These are phyloP conservation scores for Lytechinus variegatus DNA, from an alignment of 35 echinoderm and acorn worm genomes.

Conservation along the genomic window DNA sequence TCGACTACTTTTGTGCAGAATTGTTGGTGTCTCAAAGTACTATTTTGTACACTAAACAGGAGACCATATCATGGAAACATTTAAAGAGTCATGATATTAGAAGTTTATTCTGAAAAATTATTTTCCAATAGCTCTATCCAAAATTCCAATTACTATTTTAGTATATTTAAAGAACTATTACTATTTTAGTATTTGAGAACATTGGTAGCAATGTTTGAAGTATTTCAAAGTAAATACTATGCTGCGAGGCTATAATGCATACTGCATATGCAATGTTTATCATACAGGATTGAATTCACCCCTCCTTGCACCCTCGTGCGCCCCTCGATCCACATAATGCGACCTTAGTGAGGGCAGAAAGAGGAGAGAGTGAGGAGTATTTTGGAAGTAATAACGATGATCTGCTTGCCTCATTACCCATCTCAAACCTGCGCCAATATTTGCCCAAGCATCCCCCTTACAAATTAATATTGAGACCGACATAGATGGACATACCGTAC, in stretches of 20 bases:
- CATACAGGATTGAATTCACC: neutral
- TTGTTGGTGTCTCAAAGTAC: neutral
- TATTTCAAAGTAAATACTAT: neutral
- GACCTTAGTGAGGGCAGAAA: neutral
- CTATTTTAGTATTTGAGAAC: neutral
- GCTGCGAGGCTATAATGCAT: neutral
- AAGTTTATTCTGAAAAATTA: too few species aligned
- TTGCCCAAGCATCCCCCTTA: constrained; percentile 42
- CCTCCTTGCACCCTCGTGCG: neutral
- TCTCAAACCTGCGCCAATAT: constrained; percentile 50
- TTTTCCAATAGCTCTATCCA: too few species aligned
- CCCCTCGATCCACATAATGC: neutral
- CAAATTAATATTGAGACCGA: constrained; percentile 50
- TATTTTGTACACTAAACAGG: neutral
- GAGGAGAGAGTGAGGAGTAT: constrained; percentile 27
- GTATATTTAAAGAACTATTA: neutral
- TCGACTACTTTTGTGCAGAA: neutral
- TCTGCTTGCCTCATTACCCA: constrained; percentile 52
- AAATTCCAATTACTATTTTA: neutral
- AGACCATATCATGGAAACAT: neutral
- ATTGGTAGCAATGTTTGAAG: neutral
- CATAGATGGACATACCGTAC: neutral
- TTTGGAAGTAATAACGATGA: constrained; percentile 46
- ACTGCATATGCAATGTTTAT: neutral
- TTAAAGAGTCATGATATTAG: neutral